Evolutionary conservation across 2,797 vertebrate species (phyloP), one percentile per base, ranked within the genome.

Genomic region (Premnoplex brunnescens): DNA sequence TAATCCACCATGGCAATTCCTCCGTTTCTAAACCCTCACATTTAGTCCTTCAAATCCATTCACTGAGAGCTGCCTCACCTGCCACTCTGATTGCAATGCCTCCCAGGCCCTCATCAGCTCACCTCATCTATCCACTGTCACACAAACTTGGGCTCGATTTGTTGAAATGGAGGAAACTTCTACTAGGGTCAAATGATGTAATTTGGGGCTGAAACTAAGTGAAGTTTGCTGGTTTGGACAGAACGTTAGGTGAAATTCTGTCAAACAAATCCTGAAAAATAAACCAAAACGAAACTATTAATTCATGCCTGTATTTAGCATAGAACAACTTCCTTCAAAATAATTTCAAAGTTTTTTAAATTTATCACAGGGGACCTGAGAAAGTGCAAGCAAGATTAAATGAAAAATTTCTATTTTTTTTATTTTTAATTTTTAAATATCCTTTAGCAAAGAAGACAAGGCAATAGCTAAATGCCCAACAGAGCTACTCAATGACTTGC

Each of bases 111-210:
- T 96, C 91, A 91, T 93, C 92, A 94, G 87, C 89, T 91, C 92
- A 93, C 95, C 94, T 94, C 95, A 96, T 91, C 93, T 96, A 94
- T 84, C 82, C 92, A 88, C 95, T 95, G 93, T 91, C 96, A 95
- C 89, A 91, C 91, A 96, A 96, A 93, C 93, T 93, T 63, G 89
- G 79, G 58, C 62, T 93, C 44, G 21, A 84, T 90, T 95, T 96
- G 85, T 76, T 91, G 93, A 91, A 94, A 93, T 15, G 48, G 48
- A 92, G 81, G 85, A 95, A 96, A 96, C 92, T 93, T 95, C 84
- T 92, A 48, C 80, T 85, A 60, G 58, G 72, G 58, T 91, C 4
- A 44, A 88, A 85, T 48, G 26, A 88, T 78, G 73, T 85, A 89
- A 95, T 94, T 89, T 92, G 89, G 86, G 89, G 64, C 56, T 91